Evolutionary conservation across 2,797 vertebrate species (phyloP).

Genomic region (Amniataba percoides): DNA sequence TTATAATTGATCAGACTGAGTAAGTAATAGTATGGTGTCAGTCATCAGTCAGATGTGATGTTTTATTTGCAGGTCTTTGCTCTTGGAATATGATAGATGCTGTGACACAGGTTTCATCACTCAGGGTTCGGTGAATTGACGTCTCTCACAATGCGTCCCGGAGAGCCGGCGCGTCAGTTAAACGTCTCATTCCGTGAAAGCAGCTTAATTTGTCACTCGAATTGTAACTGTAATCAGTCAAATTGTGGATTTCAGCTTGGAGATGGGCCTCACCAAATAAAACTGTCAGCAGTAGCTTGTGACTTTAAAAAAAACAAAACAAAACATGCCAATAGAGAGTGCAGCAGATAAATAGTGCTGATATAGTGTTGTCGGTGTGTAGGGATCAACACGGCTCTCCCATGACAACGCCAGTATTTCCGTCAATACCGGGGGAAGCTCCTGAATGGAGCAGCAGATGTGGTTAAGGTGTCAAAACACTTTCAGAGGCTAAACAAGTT

Average conservation of each 20-base stretch:
- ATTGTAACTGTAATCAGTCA: slow-evolving; percentile 15
- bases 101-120: slow-evolving; percentile 35
- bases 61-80: slow-evolving; percentile 53
- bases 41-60: slow-evolving; percentile 42
- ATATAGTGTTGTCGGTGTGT: neutral
- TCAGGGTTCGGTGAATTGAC: slow-evolving; percentile 49
- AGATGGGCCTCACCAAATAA: neutral
- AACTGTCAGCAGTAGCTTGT: slow-evolving; percentile 1
- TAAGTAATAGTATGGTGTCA: slow-evolving; percentile 53
- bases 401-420: slow-evolving; percentile 25
- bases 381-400: slow-evolving; percentile 16
- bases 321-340: neutral
- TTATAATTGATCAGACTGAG: slow-evolving; percentile 51
- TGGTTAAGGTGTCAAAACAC: slow-evolving; percentile 66
- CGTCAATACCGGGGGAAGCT: slow-evolving; percentile 43
- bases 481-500: slow-evolving; percentile 60
- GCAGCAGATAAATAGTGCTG: neutral
- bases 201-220: slow-evolving; percentile 32
- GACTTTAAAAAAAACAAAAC: neutral
- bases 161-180: slow-evolving; percentile 33
- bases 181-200: slow-evolving; percentile 50
- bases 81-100: slow-evolving; percentile 50
- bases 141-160: slow-evolving; percentile 38
- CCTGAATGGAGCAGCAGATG: slow-evolving; percentile 44
- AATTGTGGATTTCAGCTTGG: neutral